Evolutionary conservation across 2,888 invertebrate genomes (phyloP), one percentile per base, ranked within the genome.

Genomic region (Lasioglossum malachurum): DNA sequence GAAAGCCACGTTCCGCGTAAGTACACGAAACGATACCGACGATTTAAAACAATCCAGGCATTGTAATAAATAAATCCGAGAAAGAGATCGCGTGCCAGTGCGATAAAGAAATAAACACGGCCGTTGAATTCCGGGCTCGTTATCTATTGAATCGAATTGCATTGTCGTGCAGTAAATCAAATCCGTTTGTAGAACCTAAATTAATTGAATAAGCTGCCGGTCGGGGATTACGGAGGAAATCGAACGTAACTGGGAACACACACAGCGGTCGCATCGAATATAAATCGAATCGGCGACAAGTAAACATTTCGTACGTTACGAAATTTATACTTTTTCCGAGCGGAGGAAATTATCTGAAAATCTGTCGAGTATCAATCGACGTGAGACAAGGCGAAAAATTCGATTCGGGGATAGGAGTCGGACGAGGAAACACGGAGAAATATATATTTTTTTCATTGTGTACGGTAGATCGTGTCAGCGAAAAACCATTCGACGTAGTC

Each of bases 1-100:
- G 83, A 87, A 81, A 83, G 64, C n/a, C 27, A 69, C 57, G 75
- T 82, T 84, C 76, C 79, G 7, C 75, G 87, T 78, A 35, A 35
- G 35, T 35, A 82, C 44, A 41, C 71, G 69, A 69, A 71, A 69
- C 19, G 69, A 78, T 57, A 72, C 16, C 31, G 19, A 10, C 10
- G 19, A 69, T 46, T 57, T 38, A 73, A 49, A 73, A 86, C 86
- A 86, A 74, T 76, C 74, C 71, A 49, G 12, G 60, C 75, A 78
- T 81, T 86, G 86, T 82, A 75, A 74, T 35, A 74, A 84, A 75
- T 80, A 72, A 44, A 44, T 64, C 69, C 4, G 23, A 67, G 82
- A 82, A 79, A 71, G 14, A 53, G 77, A 67, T 31, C 46, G n/a
- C 57, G 44, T 16, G 27, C 27, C 14, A 75, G 27, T 31, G n/a